Evolutionary conservation across 2,888 invertebrate genomes (phyloP), one percentile per base, ranked within the genome.

Genomic region (Epirrhoe alternata): DNA sequence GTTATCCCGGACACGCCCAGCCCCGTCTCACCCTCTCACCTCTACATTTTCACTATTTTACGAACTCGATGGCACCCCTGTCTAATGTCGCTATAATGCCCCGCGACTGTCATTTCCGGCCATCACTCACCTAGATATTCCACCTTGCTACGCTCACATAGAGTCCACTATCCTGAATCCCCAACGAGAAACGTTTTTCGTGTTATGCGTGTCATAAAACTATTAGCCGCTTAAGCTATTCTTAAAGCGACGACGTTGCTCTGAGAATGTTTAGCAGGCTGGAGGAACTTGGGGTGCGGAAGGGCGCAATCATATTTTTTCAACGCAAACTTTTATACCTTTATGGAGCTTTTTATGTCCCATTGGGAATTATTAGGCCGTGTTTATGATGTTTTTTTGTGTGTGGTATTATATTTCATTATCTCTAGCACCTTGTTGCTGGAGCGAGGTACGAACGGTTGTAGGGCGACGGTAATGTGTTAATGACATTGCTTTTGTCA

Each of bases 201-300:
- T 86, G 85, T 89, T 86, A 91, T 92, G 92, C 92, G 92, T 93
- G 92, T 90, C 90, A 92, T 90, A 91, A 90, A 92, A 92, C 92
- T 92, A 93, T 93, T 93, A 93, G 89, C 84, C 89, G 89, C 87
- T 89, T 92, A 90, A 89, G 90, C 87, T 92, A 86, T 92, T 89
- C 85, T 89, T 83, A 87, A 90, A 89, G 87, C 84, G 89, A 83
- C 85, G 87, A 88, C 81, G 82, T 84, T 79, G 76, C 86, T 85
- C 78, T 81, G 82, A 84, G 85, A 85, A 84, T 84, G 80, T 86
- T 86, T 85, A 83, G 82, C 81, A 74, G 76, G 75, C 72, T 67
- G 60, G 69, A 77, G 81, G 80, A 80, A 83, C 80, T 80, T 73
- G 77, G 87, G 86, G 86, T 84, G 85, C 81, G 86, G 86, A 86